phyloP scores from a whole-genome alignment of 2,888 invertebrate species.

The Syrphus vitripennis region DNA sequence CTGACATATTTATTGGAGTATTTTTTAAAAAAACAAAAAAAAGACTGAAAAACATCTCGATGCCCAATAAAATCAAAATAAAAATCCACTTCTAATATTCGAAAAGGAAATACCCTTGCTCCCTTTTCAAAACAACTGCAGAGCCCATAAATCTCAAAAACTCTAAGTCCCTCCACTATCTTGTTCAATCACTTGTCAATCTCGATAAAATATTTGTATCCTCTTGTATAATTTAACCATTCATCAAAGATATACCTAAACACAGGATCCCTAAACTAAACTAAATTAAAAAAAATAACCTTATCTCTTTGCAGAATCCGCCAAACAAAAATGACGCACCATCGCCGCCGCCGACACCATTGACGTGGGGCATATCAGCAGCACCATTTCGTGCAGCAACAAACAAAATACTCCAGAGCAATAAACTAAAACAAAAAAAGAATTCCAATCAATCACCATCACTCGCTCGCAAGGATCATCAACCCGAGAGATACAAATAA shows the following conservation, averaged over 20 bases:
- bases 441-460: constrained; percentile 63
- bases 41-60: no score
- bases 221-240: constrained; percentile 24
- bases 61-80: no score
- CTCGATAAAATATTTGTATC: constrained; percentile 22
- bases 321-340: constrained; percentile 49
- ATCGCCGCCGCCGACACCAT: constrained; percentile 37
- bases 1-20: no score
- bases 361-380: constrained; percentile 28
- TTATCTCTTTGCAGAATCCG: constrained; percentile 50
- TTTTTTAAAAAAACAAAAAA: no score
- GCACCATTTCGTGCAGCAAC: neutral
- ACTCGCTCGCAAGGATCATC: constrained; percentile 59
- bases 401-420: neutral
- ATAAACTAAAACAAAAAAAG: neutral
- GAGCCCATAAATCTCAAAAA: neutral
- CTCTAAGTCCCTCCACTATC: neutral
- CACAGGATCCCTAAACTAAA: neutral
- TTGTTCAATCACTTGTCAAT: constrained; percentile 21
- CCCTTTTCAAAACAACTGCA: neutral
- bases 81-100: no score
- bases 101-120: no score
- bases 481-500: constrained; percentile 50
- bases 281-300: neutral
- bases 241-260: constrained; percentile 23